Base-by-base conservation (phyloP, 1,140 invertebrate genomes). In the Acyrthosiphon pisum region DNA sequence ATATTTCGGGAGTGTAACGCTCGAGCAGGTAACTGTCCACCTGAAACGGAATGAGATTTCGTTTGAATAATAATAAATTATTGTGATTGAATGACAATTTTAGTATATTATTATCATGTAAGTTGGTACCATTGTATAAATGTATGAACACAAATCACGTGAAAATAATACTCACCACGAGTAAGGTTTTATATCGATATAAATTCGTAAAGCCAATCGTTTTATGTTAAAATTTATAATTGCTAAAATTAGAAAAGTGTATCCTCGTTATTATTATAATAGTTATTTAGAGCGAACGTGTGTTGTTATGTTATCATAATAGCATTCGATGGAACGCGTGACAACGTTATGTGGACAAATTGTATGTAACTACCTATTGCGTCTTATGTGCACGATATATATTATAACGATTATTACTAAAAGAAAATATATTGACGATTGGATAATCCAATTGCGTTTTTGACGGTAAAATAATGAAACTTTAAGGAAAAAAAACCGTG, bases 11-110 rank as follows among this genome's bases (percentile, higher is more conserved):
- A 26, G 1, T 2, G 37, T 93, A 93, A 53, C 81, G 46, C 41
- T 93, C 76, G 30, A 83, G 76, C 26, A 93, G 26, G 26, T 23
- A 93, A n/a, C 46, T 56, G 22, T 93, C 81, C 11, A 53, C 91
- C 91, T 93, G 48, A 56, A 89, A 89, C 26, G 1, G 2, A 46
- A 48, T 48, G n/a, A 46, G n/a, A 87, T n/a, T 87, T n/a, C 30
- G 26, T 44, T 46, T 46, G 1, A 30, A n/a, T 11, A 14, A 26
- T 41, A 26, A n/a, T n/a, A n/a, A n/a, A 26, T 6, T 50, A 50
- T 84, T 23, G 41, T 84, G 26, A n/a, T 76, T 4, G 14, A 76
- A 76, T n/a, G n/a, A 76, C 30, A 76, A 0, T 48, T 1, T 1
- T 53, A n/a, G 2, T 18, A 76, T 76, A 20, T 18, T n/a, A 68